A percentile compares a stretch with the other conserved stretches of the same genome.
phyloP scores from a whole-genome alignment of 2,888 invertebrate species.

The Kuschelorhynchus macadamiae region DNA sequence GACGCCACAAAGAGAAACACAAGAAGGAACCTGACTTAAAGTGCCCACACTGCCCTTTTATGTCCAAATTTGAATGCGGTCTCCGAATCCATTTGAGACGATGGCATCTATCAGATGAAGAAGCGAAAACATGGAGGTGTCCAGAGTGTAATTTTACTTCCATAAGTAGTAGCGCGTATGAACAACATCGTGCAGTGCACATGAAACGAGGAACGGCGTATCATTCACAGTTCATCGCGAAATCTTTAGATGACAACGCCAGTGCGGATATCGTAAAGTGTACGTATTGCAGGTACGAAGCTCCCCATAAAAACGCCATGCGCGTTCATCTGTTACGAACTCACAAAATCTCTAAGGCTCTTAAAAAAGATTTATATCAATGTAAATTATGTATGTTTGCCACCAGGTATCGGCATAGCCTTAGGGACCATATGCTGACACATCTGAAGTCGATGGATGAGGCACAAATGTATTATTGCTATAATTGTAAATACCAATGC shows the following conservation, averaged over 20 bases:
- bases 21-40: conserved; percentile 10
- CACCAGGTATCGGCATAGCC: not conserved
- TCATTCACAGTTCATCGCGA: not conserved
- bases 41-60: conserved; percentile 8
- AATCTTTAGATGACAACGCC: not conserved
- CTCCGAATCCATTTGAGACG: conserved; percentile 3
- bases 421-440: not conserved
- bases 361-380: not conserved
- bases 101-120: conserved; percentile 10
- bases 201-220: not conserved
- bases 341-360: conserved; percentile 2
- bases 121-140: conserved; percentile 11
- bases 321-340: conserved; percentile 1
- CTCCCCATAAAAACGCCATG: not conserved
- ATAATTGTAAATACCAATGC: not conserved
- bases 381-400: conserved; percentile 14
- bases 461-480: not conserved
- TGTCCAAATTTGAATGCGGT: not conserved
- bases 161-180: not conserved
- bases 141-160: conserved; percentile 9
- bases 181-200: conserved; percentile 2
- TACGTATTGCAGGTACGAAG: not conserved
- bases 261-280: not conserved
- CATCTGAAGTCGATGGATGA: not conserved
- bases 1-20: not conserved